A percentile compares a stretch with the other conserved stretches of the same genome.
Conservation (phyloP, 2,888 invertebrate genomes). For the Cantharis lateralis region DNA sequence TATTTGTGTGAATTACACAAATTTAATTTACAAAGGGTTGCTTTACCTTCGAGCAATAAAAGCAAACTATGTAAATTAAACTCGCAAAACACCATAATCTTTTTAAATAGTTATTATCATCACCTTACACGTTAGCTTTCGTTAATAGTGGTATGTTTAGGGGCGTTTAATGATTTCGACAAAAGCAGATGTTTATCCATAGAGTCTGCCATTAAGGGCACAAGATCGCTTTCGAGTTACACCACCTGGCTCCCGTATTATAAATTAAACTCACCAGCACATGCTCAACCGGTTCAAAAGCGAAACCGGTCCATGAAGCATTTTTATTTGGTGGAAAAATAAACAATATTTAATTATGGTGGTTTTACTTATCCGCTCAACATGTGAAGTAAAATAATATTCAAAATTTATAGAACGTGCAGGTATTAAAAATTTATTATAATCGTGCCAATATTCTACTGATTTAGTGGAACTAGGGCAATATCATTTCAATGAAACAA, state of each 20-base stretch:
- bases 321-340: neutral
- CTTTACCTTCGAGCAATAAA: neutral
- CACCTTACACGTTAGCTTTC: neutral
- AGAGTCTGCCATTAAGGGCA: neutral
- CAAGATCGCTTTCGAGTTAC: neutral
- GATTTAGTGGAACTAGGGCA: no score
- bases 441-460: no score
- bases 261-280: conserved; percentile 3
- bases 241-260: conserved; percentile 7
- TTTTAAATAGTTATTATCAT: neutral
- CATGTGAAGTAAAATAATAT: neutral
- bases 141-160: neutral
- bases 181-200: conserved; percentile 2
- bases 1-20: neutral
- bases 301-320: conserved; percentile 1
- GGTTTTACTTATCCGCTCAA: neutral
- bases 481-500: no score
- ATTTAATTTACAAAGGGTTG: neutral
- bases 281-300: conserved; percentile 12
- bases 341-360: neutral
- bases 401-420: neutral
- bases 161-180: neutral
- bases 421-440: neutral
- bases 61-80: neutral
- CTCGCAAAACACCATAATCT: neutral